Evolutionary conservation across 1,140 invertebrate genomes (phyloP), one percentile per base, ranked within the genome.

Genomic region (Lepidurus arcticus): DNA sequence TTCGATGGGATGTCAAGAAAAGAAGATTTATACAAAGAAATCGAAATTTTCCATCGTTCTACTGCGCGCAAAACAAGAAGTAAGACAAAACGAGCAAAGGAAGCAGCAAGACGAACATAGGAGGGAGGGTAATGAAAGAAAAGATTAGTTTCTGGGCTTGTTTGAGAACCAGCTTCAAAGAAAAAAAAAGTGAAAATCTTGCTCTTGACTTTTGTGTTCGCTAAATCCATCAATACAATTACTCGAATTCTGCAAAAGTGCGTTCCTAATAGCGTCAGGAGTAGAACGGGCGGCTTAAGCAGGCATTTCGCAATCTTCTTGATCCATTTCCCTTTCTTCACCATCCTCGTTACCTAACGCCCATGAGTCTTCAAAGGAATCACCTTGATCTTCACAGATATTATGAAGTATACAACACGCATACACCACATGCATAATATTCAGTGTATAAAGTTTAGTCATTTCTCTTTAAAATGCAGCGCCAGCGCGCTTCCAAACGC

Each of bases 311-410:
- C 3, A 3, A 47, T 47, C 45, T 47, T 16, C 45, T 47, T 47
- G 45, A 9, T 47, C 45, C 16, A 47, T 16, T 47, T 47, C 16
- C 45, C 1, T 26, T 26, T 26, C 26, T 26, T 26, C 26, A 26
- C 45, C 16, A 3, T 47, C 45, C 16, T 47, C 45, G 45, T 47
- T 47, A 47, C 9, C 0, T 47, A 47, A 16, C 16, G 45, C 45
- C 45, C 45, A 47, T 47, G 45, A 47, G 45, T 47, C 45, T 47
- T 47, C 45, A 47, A 47, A 47, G 16, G 45, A 47, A 47, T 47
- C 45, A 47, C 45, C 45, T 16, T 47, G 45, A 47, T 47, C 45
- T 47, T 47, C 16, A 47, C 45, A 16, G 26, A 26, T 26, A 26
- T 26, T 26, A 26, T 26, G 26, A 1, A 26, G 26, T 26, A 26